Conservation (phyloP, 1,140 invertebrate genomes). For the Cotesia typhae region DNA sequence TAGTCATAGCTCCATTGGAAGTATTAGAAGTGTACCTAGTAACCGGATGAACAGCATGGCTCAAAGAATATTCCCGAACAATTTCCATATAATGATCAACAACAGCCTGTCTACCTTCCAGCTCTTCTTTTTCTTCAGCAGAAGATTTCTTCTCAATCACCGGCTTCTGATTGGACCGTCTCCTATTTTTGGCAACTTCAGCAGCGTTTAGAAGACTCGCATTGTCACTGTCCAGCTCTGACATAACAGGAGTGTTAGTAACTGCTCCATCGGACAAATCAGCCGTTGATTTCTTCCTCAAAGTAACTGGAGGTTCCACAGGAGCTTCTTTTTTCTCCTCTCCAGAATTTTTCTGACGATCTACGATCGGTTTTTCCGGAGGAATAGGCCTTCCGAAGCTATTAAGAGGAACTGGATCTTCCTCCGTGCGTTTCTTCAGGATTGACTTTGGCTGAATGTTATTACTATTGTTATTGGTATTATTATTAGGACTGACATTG, state of each 20-base stretch:
- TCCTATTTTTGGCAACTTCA: slow-evolving; percentile 60
- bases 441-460: slow-evolving; percentile 78
- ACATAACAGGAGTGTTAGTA: slow-evolving; percentile 39
- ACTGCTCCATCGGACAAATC: slow-evolving; percentile 37
- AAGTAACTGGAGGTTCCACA: slow-evolving; percentile 48
- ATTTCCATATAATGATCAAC: slow-evolving; percentile 84
- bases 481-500: too few species aligned
- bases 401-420: slow-evolving; percentile 52
- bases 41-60: slow-evolving; percentile 42
- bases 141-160: slow-evolving; percentile 47
- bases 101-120: slow-evolving; percentile 69
- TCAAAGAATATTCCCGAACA: slow-evolving; percentile 71
- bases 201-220: slow-evolving; percentile 52
- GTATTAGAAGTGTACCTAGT: slow-evolving; percentile 17
- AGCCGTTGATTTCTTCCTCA: slow-evolving; percentile 58
- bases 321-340: slow-evolving; percentile 16
- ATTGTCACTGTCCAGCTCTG: slow-evolving; percentile 53
- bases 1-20: slow-evolving; percentile 3
- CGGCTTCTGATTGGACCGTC: slow-evolving; percentile 50
- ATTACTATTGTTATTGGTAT: slow-evolving; percentile 64
- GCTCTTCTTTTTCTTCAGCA: slow-evolving; percentile 68
- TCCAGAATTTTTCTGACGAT: background rate
- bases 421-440: slow-evolving; percentile 68
- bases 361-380: slow-evolving; percentile 53
- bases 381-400: slow-evolving; percentile 52